phyloP scores from a whole-genome alignment of 2,797 vertebrate species.

The Psittacula derbiana region DNA sequence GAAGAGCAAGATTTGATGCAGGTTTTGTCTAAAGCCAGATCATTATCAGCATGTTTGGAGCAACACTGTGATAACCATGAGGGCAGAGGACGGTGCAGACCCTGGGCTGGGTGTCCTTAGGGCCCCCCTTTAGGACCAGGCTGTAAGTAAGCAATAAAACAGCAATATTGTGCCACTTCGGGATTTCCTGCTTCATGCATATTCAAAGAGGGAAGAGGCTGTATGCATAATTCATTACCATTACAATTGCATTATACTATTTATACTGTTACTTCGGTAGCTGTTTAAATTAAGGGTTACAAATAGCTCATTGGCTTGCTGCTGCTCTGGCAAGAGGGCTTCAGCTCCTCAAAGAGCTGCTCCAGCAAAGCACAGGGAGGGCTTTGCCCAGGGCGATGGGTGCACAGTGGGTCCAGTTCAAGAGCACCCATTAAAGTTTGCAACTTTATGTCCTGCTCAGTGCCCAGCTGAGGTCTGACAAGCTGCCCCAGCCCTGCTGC shows the following conservation, averaged over 20 bases:
- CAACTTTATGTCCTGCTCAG: background rate
- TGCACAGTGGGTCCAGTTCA: rapidly evolving
- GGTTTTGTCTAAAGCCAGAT: background rate
- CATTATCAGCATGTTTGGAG: background rate
- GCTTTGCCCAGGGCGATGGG: background rate
- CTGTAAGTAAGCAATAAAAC: background rate
- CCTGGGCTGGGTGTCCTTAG: background rate
- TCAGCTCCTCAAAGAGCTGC: background rate
- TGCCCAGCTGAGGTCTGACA: rapidly evolving
- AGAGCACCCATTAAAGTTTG: background rate
- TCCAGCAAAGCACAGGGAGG: background rate
- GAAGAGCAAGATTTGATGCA: background rate
- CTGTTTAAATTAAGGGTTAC: slow-evolving; percentile 68
- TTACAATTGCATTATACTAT: slow-evolving; percentile 60
- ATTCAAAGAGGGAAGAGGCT: slow-evolving; percentile 32
- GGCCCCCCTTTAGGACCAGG: background rate
- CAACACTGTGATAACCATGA: background rate
- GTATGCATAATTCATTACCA: slow-evolving; percentile 55
- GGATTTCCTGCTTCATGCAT: slow-evolving; percentile 44
- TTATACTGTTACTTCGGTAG: slow-evolving; percentile 43
- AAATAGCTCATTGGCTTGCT: slow-evolving; percentile 39
- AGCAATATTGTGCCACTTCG: background rate
- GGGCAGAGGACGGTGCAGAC: background rate
- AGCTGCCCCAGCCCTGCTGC: rapidly evolving
- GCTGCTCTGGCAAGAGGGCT: background rate